These are phyloP conservation scores for Centrocercus urophasianus DNA, from an alignment of 2,113 vertebrate genomes.

Conservation along the genomic window DNA sequence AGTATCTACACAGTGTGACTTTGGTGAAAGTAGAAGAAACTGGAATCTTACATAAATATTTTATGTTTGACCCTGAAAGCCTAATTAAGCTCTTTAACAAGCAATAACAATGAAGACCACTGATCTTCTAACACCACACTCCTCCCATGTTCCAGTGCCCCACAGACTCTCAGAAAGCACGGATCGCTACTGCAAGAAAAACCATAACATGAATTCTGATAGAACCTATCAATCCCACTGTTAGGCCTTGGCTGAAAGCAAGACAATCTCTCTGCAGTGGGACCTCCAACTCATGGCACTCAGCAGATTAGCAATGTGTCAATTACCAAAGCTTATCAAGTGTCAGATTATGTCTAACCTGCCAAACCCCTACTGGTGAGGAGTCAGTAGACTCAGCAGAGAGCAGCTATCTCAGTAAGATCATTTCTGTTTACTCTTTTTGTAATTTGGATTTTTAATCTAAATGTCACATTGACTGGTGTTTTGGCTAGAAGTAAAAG, in stretches of 20 bases:
- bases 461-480: not conserved
- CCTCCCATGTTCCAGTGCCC: not conserved
- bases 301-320: slow-evolving; percentile 3
- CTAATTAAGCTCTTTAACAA: not conserved
- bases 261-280: not conserved
- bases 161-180: not conserved
- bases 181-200: not conserved
- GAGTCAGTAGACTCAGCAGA: not conserved
- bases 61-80: not conserved
- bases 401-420: not conserved
- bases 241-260: not conserved
- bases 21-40: not conserved
- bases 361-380: not conserved
- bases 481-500: not conserved
- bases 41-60: not conserved
- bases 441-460: not conserved
- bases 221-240: not conserved
- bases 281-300: not conserved
- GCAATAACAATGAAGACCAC: not conserved
- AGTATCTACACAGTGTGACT: not conserved
- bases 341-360: not conserved
- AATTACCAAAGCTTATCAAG: not conserved
- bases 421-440: not conserved
- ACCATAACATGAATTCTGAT: not conserved
- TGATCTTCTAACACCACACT: not conserved